Percentiles rank a stretch among this genome's conserved stretches.
Conservation (phyloP, 2,113 vertebrate species). For the Corynorhinus townsendii region DNA sequence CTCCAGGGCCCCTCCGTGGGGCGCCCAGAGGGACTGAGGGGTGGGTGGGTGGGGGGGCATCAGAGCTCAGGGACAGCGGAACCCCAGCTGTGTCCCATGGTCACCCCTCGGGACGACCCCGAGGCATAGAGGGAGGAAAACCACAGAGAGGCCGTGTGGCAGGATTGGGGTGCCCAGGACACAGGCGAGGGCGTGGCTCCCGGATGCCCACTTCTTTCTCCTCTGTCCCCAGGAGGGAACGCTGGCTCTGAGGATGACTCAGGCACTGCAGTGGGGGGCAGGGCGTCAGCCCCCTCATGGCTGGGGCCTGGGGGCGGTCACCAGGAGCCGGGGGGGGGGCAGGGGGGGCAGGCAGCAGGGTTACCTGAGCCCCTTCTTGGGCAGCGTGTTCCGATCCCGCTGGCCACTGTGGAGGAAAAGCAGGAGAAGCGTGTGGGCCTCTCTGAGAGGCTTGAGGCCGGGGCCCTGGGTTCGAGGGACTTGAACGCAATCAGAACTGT, state of each 20-base stretch:
- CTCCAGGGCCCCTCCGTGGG: background rate
- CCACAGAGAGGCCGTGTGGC: background rate
- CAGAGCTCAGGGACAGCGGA: background rate
- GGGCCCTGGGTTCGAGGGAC: background rate
- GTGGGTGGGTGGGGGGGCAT: background rate
- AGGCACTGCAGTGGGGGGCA: background rate
- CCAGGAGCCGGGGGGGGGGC: background rate
- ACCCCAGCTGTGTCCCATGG: too few relatives aligned
- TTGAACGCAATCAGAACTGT: background rate
- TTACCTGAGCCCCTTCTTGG: slow-evolving; percentile 97
- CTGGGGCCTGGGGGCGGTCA: background rate
- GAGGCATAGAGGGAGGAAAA: background rate
- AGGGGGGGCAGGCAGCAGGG: background rate
- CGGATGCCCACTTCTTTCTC: background rate
- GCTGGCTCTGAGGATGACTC: background rate
- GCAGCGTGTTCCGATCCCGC: slow-evolving; percentile 93
- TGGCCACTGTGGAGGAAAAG: slow-evolving; percentile 81
- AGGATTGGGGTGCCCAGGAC: background rate
- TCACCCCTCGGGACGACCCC: too few relatives aligned
- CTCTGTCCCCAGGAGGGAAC: background rate
- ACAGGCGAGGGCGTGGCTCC: background rate
- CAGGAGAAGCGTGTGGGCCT: background rate
- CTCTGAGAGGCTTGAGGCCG: background rate
- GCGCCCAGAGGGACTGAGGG: rapidly evolving
- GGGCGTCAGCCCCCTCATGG: too few relatives aligned